These are phyloP conservation scores for Struthio camelus DNA, from an alignment of 2,113 vertebrate species.

Conservation along the genomic window DNA sequence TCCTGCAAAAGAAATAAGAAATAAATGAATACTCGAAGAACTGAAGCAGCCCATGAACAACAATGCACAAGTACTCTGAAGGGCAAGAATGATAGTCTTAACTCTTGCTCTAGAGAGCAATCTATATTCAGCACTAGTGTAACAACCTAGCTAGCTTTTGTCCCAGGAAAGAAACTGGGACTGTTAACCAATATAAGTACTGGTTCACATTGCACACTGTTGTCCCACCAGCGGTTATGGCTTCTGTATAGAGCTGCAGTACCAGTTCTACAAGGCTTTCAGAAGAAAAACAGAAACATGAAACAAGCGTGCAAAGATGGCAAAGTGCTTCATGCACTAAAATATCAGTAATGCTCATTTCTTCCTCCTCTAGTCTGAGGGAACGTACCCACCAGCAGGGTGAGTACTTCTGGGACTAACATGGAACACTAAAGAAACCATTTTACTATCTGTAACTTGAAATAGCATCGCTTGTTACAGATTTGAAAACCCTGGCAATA, in stretches of 20 bases:
- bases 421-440: not conserved
- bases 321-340: not conserved
- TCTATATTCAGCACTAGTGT: not conserved
- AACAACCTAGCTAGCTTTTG: not conserved
- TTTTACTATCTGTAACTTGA: rapidly evolving
- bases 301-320: rapidly evolving
- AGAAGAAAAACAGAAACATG: not conserved
- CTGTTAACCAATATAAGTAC: not conserved
- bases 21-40: not conserved
- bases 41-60: not conserved
- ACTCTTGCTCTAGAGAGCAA: not conserved
- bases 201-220: rapidly evolving
- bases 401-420: not conserved
- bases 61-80: not conserved
- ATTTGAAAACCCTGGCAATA: not conserved
- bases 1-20: not conserved
- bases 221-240: not conserved
- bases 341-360: rapidly evolving
- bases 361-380: not conserved
- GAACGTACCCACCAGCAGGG: not conserved
- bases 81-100: not conserved
- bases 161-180: not conserved
- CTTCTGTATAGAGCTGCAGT: not conserved
- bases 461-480: rapidly evolving
- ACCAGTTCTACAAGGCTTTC: not conserved